These are phyloP conservation scores for Rhagoletis pomonella DNA, from an alignment of 1,140 invertebrate species.

Conservation along the genomic window DNA sequence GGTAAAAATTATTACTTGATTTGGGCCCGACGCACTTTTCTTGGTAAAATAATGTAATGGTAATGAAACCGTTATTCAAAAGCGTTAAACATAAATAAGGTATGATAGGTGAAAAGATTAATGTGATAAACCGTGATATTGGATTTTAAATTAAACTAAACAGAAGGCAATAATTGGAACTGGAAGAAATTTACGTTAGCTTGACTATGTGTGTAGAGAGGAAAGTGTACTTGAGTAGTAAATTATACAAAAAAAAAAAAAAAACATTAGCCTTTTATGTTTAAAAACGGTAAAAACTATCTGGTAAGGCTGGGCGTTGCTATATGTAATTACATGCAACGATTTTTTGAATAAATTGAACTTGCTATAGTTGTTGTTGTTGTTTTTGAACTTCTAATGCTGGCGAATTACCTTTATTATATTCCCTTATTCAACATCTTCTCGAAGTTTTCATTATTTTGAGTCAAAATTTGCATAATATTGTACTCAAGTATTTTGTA, in stretches of 20 bases:
- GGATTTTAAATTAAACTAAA: slow-evolving; percentile 1
- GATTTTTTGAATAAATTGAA: no score
- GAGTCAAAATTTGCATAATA: not conserved
- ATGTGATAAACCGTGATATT: slow-evolving; percentile 48
- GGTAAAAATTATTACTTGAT: no score
- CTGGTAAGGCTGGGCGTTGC: no score
- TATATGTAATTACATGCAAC: no score
- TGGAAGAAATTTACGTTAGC: not conserved
- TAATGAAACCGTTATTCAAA: not conserved
- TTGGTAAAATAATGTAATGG: not conserved
- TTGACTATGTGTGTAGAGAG: not conserved
- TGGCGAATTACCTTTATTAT: not conserved
- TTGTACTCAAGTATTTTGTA: slow-evolving; percentile 35
- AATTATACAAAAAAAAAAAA: not conserved
- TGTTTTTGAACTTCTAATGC: not conserved
- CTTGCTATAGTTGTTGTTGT: not conserved
- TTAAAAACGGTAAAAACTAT: no score
- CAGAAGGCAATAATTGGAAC: not conserved
- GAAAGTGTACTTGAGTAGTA: not conserved
- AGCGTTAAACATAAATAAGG: not conserved
- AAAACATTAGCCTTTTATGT: no score
- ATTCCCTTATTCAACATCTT: not conserved
- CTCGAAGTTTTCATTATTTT: not conserved
- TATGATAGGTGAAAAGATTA: not conserved
- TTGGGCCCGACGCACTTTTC: no score